Conservation (phyloP, 2,113 vertebrate genomes). For the Gasterosteus aculeatus region DNA sequence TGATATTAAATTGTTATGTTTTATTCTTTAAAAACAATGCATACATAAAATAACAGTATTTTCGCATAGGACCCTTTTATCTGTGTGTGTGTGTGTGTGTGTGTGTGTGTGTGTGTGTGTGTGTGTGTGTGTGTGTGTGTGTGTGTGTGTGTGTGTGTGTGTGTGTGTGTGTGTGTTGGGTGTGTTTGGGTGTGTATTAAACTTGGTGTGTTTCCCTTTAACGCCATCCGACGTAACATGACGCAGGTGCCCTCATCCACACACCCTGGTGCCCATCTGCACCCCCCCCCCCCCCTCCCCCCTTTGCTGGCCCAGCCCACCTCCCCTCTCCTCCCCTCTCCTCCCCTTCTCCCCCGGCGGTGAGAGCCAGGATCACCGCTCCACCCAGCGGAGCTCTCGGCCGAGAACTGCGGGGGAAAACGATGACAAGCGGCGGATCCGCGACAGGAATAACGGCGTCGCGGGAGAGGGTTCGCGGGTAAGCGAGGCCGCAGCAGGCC, state of each 20-base stretch:
- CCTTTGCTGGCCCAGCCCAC: slow-evolving; percentile 20
- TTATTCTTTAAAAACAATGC: too few relatives aligned
- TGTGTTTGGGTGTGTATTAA: too few relatives aligned
- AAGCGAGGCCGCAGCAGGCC: slow-evolving; percentile 31
- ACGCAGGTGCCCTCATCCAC: too few relatives aligned
- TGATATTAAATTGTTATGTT: too few relatives aligned
- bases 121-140: too few relatives aligned
- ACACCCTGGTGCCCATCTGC: neutral
- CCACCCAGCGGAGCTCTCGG: slow-evolving; percentile 58
- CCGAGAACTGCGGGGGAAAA: slow-evolving; percentile 27
- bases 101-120: too few relatives aligned
- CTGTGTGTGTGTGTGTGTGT: too few relatives aligned
- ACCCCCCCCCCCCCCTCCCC: too few relatives aligned
- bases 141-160: too few relatives aligned
- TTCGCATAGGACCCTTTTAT: too few relatives aligned
- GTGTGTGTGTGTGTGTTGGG: too few relatives aligned
- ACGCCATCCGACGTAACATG: slow-evolving; percentile 44
- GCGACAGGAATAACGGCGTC: slow-evolving; percentile 4
- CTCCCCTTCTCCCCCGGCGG: slow-evolving; percentile 17
- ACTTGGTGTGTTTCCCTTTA: slow-evolving; percentile 64
- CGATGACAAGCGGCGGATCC: slow-evolving; percentile 35
- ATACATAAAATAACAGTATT: too few relatives aligned
- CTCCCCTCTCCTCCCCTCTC: neutral
- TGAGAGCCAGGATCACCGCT: slow-evolving; percentile 58
- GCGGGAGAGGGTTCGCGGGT: slow-evolving; percentile 57